Evolutionary conservation across 1,140 invertebrate genomes (phyloP).

Genomic region (Eriosoma lanigerum): DNA sequence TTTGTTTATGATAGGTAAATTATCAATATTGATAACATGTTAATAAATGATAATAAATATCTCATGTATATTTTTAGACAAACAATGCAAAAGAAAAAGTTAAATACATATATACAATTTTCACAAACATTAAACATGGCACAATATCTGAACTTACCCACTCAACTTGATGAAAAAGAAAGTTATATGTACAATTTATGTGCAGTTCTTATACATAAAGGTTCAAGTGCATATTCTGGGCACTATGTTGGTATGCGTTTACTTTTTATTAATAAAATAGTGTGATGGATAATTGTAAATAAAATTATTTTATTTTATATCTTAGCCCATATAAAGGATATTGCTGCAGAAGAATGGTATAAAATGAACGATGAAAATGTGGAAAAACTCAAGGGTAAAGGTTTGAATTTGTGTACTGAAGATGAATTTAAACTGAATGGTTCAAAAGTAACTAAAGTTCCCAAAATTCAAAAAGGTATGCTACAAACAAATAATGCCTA

Average conservation of each 20-base stretch:
- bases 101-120: slow-evolving; percentile 69
- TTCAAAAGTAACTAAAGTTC: slow-evolving; percentile 59
- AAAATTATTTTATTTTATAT: slow-evolving; percentile 32
- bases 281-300: not conserved
- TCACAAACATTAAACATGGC: slow-evolving; percentile 71
- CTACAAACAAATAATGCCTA: slow-evolving; percentile 66
- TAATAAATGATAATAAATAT: not conserved
- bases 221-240: slow-evolving; percentile 69
- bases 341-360: slow-evolving; percentile 64
- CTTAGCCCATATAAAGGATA: slow-evolving; percentile 64
- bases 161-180: slow-evolving; percentile 57
- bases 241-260: slow-evolving; percentile 67
- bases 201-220: slow-evolving; percentile 71
- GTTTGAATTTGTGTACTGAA: slow-evolving; percentile 61
- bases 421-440: slow-evolving; percentile 61
- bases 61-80: slow-evolving; percentile 59
- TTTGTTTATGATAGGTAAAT: slow-evolving; percentile 70
- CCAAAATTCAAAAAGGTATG: slow-evolving; percentile 60
- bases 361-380: slow-evolving; percentile 73
- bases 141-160: slow-evolving; percentile 56
- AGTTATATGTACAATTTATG: slow-evolving; percentile 65
- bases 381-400: slow-evolving; percentile 65
- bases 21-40: slow-evolving; percentile 9
- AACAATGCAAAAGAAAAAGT: slow-evolving; percentile 68
- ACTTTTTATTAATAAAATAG: not conserved